These are phyloP conservation scores for Melanchra persicariae DNA, from an alignment of 2,888 invertebrate genomes.

Conservation along the genomic window DNA sequence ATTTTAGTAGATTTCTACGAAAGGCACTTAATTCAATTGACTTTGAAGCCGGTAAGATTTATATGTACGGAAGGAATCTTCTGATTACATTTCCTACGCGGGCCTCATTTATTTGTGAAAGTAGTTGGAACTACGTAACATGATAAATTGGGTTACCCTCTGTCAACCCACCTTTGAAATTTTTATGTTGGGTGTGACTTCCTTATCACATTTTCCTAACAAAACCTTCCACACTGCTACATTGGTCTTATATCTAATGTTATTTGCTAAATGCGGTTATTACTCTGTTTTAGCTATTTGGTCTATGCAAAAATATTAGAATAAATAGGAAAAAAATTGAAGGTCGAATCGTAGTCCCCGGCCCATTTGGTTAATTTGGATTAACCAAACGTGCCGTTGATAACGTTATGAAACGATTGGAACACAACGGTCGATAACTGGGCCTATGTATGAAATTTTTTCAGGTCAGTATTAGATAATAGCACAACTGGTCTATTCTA, in stretches of 20 bases:
- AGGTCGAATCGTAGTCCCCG: no score
- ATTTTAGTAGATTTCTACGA: constrained; percentile 16
- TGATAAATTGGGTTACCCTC: constrained; percentile 40
- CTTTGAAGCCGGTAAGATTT: constrained; percentile 38
- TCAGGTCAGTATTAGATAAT: no score
- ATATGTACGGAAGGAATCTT: constrained; percentile 24
- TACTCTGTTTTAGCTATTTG: background rate
- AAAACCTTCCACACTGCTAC: background rate
- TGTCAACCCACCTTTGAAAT: constrained; percentile 25
- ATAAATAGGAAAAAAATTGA: no score
- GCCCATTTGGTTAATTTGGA: no score
- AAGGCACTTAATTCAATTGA: constrained; percentile 31
- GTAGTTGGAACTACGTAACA: constrained; percentile 32
- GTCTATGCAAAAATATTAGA: no score
- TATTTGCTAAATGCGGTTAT: background rate
- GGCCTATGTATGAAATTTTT: no score
- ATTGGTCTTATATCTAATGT: background rate
- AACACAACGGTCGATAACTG: no score
- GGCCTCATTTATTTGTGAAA: constrained; percentile 35
- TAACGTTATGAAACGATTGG: no score
- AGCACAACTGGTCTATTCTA: no score
- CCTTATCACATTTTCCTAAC: constrained; percentile 14
- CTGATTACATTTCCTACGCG: constrained; percentile 32
- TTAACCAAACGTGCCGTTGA: no score
- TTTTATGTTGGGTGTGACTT: constrained; percentile 1